A percentile compares a stretch with the other conserved stretches of the same genome.
phyloP scores from a whole-genome alignment of 2,888 invertebrate genomes.

The Ischnura elegans region DNA sequence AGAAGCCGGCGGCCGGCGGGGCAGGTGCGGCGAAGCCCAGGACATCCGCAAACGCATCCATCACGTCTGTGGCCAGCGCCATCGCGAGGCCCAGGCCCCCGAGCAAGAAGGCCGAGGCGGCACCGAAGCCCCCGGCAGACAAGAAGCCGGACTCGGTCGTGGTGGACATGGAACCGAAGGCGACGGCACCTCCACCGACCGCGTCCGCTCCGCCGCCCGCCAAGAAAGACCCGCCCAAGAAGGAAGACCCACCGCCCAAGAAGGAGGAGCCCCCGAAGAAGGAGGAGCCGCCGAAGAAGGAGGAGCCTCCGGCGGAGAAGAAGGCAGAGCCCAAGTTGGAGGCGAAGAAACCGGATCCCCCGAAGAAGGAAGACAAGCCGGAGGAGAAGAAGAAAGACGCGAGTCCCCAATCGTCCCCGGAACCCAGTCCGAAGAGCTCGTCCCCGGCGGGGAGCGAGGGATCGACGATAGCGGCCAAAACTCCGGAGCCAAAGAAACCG shows the following conservation, averaged over 20 bases:
- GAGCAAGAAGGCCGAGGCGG: not conserved
- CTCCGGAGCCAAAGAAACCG: constrained; percentile 40
- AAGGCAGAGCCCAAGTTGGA: not conserved
- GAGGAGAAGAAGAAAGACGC: not conserved
- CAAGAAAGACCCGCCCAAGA: not conserved
- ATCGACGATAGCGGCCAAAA: constrained; percentile 44
- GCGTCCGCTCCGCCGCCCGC: not conserved
- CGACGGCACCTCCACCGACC: not conserved
- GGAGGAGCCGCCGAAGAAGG: not conserved
- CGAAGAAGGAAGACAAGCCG: not conserved
- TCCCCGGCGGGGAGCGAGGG: constrained; percentile 45
- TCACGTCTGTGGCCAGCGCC: constrained; percentile 2
- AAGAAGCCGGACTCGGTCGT: constrained; percentile 55
- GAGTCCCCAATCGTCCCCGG: not conserved
- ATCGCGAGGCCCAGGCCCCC: not conserved
- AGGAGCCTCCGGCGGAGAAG: not conserved
- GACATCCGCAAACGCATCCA: constrained; percentile 23
- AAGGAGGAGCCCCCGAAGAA: not conserved
- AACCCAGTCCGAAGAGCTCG: constrained; percentile 32
- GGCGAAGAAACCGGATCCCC: not conserved
- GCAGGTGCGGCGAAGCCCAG: not conserved
- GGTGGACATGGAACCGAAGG: constrained; percentile 51
- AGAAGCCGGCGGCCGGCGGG: not conserved
- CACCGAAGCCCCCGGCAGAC: not conserved
- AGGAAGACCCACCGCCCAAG: not conserved